Conservation (phyloP, 2,113 vertebrate genomes). For the Vidua macroura region DNA sequence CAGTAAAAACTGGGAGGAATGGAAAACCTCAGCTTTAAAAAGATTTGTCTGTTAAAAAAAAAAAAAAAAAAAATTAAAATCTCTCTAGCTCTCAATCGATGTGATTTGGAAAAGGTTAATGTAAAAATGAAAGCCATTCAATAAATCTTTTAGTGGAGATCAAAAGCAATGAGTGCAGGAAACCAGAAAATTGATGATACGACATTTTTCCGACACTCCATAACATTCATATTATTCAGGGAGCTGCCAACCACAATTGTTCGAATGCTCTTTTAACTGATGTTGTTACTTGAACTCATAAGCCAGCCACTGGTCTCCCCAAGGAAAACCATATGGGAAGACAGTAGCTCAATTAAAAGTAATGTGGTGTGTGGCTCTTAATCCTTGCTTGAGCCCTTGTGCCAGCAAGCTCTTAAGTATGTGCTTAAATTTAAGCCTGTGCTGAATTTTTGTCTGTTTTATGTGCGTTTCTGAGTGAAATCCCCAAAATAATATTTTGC, state of each 20-base stretch:
- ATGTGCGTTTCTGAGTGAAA: neutral
- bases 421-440: neutral
- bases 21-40: constrained; percentile 1
- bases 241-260: constrained; percentile 49
- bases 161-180: constrained; percentile 57
- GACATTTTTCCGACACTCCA: constrained; percentile 8
- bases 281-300: neutral
- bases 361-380: constrained; percentile 1
- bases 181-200: constrained; percentile 48
- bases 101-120: constrained; percentile 38
- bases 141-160: constrained; percentile 64
- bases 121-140: neutral
- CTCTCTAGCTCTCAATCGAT: neutral
- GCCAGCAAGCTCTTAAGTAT: neutral
- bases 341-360: constrained; percentile 57
- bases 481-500: neutral
- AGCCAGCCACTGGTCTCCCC: constrained; percentile 27
- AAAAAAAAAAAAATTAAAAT: neutral
- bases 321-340: constrained; percentile 47
- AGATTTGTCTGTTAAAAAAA: neutral
- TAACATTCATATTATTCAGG: constrained; percentile 43
- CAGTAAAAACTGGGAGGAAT: constrained; percentile 44
- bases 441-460: neutral
- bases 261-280: neutral
- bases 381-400: neutral